Conservation (phyloP, 92 coral and sea anemone genomes). For the Epizoanthus stellaris region DNA sequence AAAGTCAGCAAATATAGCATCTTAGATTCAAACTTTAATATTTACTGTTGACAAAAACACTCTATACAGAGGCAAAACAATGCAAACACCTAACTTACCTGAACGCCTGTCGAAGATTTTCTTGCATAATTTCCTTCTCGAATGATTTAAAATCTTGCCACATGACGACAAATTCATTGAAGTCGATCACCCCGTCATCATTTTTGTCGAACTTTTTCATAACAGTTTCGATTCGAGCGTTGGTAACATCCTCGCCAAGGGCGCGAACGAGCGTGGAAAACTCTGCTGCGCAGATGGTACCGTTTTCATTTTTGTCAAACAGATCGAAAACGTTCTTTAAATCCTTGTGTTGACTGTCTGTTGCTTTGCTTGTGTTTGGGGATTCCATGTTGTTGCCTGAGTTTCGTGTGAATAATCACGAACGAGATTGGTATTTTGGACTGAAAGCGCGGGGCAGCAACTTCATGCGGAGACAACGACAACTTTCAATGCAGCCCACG, state of each 20-base stretch:
- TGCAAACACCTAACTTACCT: conserved; percentile 54
- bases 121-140: conserved; percentile 64
- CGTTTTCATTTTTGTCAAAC: conserved; percentile 71
- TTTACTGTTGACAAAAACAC: not conserved
- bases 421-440: too few species aligned
- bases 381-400: conserved; percentile 3
- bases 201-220: conserved; percentile 68
- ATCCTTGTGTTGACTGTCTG: conserved; percentile 1
- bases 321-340: conserved; percentile 62
- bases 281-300: conserved; percentile 62
- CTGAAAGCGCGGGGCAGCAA: too few species aligned
- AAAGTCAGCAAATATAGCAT: not conserved
- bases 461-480: too few species aligned
- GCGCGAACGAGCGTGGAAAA: conserved; percentile 74
- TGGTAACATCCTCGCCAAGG: conserved; percentile 63
- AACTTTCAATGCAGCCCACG: too few species aligned
- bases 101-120: conserved; percentile 76
- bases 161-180: conserved; percentile 78
- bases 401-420: too few species aligned
- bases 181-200: conserved; percentile 70
- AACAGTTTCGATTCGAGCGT: conserved; percentile 55
- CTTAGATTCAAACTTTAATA: not conserved
- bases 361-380: not conserved
- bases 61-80: not conserved
- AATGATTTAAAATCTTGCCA: conserved; percentile 57